Evolutionary conservation across 2,888 invertebrate species (phyloP), one percentile per base, ranked within the genome.

Genomic region (Toxonevra muliebris): DNA sequence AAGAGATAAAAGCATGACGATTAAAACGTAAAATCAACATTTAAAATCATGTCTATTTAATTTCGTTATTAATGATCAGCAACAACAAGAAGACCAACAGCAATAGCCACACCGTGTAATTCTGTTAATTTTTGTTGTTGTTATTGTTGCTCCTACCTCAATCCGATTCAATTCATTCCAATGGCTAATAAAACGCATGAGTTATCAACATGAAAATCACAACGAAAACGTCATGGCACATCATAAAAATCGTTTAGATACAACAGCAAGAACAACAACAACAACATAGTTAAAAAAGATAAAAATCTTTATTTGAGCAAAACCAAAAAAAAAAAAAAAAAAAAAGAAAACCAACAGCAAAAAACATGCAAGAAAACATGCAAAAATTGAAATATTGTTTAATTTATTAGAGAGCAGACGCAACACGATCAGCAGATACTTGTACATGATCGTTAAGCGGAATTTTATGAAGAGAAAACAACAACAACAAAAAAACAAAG

Each of bases 1-100:
- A 20, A 13, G 30, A 13, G 48, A 15, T 17, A 17, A 11, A 50
- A 78, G 76, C 75, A 79, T 74, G 73, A 74, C 79, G 75, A 80
- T 80, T 80, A 80, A 78, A 79, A 75, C 77, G 76, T 77, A 75
- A 78, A 77, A 80, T 76, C 75, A 74, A 77, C 79, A 78, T 79
- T 78, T 76, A 80, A 80, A 79, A 80, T 75, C 80, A 76, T 80
- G 79, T 80, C 76, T 71, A 58, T 58, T 65, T 65, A 65, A 65
- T 65, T 65, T 65, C 50, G 57, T 20, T 50, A 58, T 65, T 58
- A 65, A 58, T 50, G 50, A 17, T 11, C 45, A 55, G 43, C 20
- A 55, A 55, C 69, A 68, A 65, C 55, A 17, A 17, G 48, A 58
- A 59, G 1, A 42, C 17, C 45, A 48, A 15, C 57, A 54, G 5